Conservation (phyloP, 2,797 vertebrate species). For the Lateolabrax maculatus region DNA sequence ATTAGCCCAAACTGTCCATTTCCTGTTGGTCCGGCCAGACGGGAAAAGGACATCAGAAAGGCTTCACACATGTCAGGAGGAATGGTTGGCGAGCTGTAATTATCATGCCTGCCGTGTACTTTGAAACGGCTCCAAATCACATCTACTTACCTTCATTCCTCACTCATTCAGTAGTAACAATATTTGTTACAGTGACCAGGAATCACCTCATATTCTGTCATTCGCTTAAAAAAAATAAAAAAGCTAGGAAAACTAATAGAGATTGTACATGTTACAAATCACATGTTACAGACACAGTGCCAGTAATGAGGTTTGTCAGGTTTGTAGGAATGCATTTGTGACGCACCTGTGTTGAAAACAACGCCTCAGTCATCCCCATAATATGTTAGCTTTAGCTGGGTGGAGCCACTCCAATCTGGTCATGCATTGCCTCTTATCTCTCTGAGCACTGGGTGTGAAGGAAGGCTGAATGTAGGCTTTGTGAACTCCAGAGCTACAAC, state of each 20-base stretch:
- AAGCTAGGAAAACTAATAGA: background rate
- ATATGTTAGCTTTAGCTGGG: slow-evolving; percentile 47
- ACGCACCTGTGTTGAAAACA: slow-evolving; percentile 50
- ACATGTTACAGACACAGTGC: background rate
- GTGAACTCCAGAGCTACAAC: slow-evolving; percentile 29
- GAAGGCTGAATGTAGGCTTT: slow-evolving; percentile 44
- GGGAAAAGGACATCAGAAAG: background rate
- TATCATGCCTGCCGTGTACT: background rate
- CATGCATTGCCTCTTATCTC: slow-evolving; percentile 69
- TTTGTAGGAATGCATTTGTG: slow-evolving; percentile 67
- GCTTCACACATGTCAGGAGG: background rate
- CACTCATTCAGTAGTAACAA: background rate
- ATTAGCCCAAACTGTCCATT: background rate
- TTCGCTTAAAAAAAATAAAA: background rate
- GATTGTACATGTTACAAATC: background rate
- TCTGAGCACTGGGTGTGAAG: slow-evolving; percentile 31
- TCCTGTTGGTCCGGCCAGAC: background rate
- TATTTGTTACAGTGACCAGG: background rate
- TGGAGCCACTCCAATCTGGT: slow-evolving; percentile 58
- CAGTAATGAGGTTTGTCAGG: slow-evolving; percentile 59
- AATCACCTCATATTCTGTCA: background rate
- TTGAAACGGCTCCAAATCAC: background rate
- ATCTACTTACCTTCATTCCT: background rate
- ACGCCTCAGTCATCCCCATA: slow-evolving; percentile 31
- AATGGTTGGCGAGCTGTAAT: background rate